A percentile compares a stretch with the other conserved stretches of the same genome.
These are phyloP conservation scores for Hyphantria cunea DNA, from an alignment of 1,140 invertebrate species.

Conservation along the genomic window DNA sequence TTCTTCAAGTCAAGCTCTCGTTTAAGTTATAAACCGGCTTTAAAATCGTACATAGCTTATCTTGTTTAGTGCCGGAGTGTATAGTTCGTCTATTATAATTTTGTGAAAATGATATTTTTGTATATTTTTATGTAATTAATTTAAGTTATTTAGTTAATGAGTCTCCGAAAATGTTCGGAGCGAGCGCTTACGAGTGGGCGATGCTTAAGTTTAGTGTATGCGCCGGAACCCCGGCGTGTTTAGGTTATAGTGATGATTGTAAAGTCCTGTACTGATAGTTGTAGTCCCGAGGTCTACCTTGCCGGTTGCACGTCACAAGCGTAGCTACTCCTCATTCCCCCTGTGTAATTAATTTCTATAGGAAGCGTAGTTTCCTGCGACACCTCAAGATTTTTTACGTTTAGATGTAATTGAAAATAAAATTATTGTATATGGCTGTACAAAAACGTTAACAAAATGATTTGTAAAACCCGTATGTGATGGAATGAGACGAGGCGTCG, in stretches of 20 bases:
- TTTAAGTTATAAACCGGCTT: conserved; percentile 77
- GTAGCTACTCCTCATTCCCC: conserved; percentile 79
- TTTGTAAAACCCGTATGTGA: conserved; percentile 80
- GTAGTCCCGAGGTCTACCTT: conserved; percentile 74
- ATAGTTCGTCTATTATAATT: conserved; percentile 77
- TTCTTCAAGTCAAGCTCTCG: conserved; percentile 76
- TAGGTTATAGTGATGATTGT: conserved; percentile 79
- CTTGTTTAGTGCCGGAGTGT: conserved; percentile 76
- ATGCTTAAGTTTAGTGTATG: conserved; percentile 59
- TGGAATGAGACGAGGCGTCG: conserved; percentile 71
- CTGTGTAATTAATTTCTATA: conserved; percentile 79
- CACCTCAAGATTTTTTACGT: conserved; percentile 80
- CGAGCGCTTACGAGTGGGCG: conserved; percentile 62
- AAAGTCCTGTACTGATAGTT: conserved; percentile 78
- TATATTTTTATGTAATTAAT: conserved; percentile 80
- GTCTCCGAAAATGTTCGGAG: conserved; percentile 49
- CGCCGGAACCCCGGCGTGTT: conserved; percentile 24
- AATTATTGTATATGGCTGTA: conserved; percentile 83
- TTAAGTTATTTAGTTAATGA: conserved; percentile 77
- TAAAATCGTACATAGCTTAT: conserved; percentile 77
- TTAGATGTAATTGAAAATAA: conserved; percentile 82
- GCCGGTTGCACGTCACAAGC: conserved; percentile 76
- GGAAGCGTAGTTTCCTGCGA: conserved; percentile 80
- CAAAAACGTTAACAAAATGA: conserved; percentile 82
- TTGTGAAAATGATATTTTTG: conserved; percentile 81